Percentiles rank a stretch among this genome's conserved stretches.
phyloP scores from a whole-genome alignment of 2,888 invertebrate genomes.

The Rhopalosiphum nymphaeae region DNA sequence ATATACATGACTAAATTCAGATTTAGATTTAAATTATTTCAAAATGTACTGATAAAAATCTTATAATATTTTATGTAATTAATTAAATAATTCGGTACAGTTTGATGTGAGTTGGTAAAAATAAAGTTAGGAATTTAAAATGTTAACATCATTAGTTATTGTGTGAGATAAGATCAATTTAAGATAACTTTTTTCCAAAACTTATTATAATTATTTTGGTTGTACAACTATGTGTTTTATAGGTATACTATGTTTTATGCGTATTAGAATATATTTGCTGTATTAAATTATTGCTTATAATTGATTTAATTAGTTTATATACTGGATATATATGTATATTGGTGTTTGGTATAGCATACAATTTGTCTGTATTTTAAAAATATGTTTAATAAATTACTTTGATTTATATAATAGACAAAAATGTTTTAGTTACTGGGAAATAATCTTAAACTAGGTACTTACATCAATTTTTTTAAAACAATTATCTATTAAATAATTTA shows the following conservation, averaged over 20 bases:
- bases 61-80: neutral
- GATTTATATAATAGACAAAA: neutral
- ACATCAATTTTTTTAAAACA: no score
- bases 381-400: neutral
- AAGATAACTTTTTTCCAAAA: neutral
- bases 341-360: neutral
- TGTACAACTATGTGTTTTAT: neutral
- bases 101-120: neutral
- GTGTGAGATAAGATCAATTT: no score
- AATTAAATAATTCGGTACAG: neutral
- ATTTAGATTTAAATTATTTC: neutral
- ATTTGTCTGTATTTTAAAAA: neutral
- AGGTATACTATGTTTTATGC: no score
- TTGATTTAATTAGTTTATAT: neutral
- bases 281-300: no score
- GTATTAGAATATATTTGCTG: no score
- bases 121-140: neutral
- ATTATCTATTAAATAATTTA: no score
- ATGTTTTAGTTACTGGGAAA: neutral
- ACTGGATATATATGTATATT: neutral
- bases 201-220: neutral
- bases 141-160: neutral
- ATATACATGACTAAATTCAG: neutral
- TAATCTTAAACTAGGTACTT: no score
- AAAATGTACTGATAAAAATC: neutral